A percentile compares a stretch with the other conserved stretches of the same genome.
These are phyloP conservation scores for Papilio elwesi DNA, from an alignment of 2,888 invertebrate genomes.

Conservation along the genomic window DNA sequence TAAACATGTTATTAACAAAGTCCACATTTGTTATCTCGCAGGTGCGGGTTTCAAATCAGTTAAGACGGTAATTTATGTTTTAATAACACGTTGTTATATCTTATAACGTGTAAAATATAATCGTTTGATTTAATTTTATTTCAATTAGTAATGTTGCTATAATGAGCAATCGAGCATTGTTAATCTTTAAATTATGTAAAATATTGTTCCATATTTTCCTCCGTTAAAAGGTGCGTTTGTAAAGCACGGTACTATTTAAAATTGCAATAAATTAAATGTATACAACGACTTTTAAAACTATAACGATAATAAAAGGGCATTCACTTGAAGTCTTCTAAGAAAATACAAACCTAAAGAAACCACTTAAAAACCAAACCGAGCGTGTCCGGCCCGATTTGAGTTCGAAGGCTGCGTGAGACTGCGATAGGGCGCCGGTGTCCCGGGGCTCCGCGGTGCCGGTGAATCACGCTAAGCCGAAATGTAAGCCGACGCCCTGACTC, in stretches of 20 bases:
- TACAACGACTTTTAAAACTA: conserved; percentile 8
- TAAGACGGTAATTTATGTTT: too few species aligned
- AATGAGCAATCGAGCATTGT: not conserved
- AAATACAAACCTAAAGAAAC: conserved; percentile 22
- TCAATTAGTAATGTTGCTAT: conserved; percentile 13
- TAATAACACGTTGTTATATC: too few species aligned
- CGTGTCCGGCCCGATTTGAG: conserved; percentile 47
- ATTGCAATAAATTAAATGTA: conserved; percentile 39
- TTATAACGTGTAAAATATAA: too few species aligned
- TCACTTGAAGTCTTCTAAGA: conserved; percentile 22
- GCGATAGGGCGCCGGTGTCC: conserved; percentile 65
- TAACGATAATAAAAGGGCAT: conserved; percentile 14
- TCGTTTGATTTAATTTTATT: too few species aligned
- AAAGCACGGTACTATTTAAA: conserved; percentile 3
- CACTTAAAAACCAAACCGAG: conserved; percentile 35
- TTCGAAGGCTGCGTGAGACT: conserved; percentile 58
- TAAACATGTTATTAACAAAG: too few species aligned
- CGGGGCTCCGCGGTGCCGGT: conserved; percentile 55
- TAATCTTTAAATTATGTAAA: conserved; percentile 9
- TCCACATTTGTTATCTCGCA: too few species aligned
- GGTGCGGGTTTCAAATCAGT: too few species aligned
- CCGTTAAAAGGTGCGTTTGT: conserved; percentile 54
- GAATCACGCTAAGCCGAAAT: conserved; percentile 58
- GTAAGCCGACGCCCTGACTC: conserved; percentile 49
- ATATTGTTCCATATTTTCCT: conserved; percentile 42